phyloP scores from a whole-genome alignment of 1,140 invertebrate species.

The Drosophila simulans region DNA sequence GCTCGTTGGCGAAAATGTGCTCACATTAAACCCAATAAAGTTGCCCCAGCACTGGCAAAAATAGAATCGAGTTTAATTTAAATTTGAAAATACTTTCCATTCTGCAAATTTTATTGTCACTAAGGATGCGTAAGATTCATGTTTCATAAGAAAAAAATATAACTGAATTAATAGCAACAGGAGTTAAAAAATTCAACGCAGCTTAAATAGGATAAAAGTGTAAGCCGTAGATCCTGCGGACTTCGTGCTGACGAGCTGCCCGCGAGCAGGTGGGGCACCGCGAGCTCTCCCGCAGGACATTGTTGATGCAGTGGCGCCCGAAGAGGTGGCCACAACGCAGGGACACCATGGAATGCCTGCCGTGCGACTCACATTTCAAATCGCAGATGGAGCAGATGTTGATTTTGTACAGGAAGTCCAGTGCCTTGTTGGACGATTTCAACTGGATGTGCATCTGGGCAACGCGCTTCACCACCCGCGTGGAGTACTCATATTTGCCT shows the following conservation, averaged over 20 bases:
- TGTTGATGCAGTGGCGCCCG: neutral
- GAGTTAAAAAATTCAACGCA: too few relatives aligned
- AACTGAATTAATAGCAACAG: too few relatives aligned
- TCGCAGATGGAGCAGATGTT: neutral
- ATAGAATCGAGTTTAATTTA: neutral
- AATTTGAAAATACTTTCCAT: too few relatives aligned
- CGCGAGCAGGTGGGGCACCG: neutral
- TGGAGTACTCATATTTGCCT: neutral
- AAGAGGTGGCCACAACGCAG: conserved; percentile 5
- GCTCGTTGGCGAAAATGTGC: conserved; percentile 30
- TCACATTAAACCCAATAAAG: conserved; percentile 63
- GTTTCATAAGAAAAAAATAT: too few relatives aligned
- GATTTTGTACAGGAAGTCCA: neutral
- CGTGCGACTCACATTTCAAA: neutral
- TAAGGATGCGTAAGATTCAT: too few relatives aligned
- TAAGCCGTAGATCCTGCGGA: conserved; percentile 3
- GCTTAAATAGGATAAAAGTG: neutral
- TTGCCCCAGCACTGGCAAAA: conserved; percentile 14
- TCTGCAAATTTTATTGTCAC: neutral
- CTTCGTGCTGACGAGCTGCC: neutral
- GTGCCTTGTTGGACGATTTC: neutral
- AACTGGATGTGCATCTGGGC: neutral
- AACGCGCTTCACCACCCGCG: neutral
- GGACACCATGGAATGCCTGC: neutral
- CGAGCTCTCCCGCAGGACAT: neutral